These are phyloP conservation scores for Dolichomitus sp. DNA, from an alignment of 2,888 invertebrate genomes.

Conservation along the genomic window DNA sequence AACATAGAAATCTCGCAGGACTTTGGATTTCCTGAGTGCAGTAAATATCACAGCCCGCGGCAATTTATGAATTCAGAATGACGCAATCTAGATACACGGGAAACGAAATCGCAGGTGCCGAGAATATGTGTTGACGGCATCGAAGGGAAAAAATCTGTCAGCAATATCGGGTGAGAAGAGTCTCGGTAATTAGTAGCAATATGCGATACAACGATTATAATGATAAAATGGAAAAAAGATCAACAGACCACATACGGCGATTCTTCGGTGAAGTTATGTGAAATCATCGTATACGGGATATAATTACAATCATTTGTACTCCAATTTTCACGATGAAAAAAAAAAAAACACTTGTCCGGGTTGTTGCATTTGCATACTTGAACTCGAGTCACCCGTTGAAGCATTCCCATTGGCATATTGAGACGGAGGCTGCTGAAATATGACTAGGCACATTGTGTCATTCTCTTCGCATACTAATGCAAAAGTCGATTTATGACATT, in stretches of 20 bases:
- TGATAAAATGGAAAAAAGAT: neutral
- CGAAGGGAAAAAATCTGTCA: conserved; percentile 1
- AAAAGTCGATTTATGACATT: neutral
- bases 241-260: neutral
- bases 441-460: neutral
- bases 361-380: neutral
- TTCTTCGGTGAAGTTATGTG: neutral
- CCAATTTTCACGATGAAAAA: neutral
- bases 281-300: neutral
- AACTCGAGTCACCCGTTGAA: neutral
- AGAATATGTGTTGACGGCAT: neutral
- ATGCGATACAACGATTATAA: neutral
- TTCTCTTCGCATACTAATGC: neutral
- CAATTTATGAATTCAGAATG: conserved; percentile 2
- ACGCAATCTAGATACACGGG: conserved; percentile 12
- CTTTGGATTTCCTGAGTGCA: conserved; percentile 1
- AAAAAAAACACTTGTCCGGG: neutral
- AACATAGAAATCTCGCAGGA: neutral
- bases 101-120: neutral
- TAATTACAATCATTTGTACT: neutral
- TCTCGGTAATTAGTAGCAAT: conserved; percentile 6
- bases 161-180: conserved; percentile 4
- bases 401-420: neutral
- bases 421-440: neutral
- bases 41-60: conserved; percentile 8